Evolutionary conservation across 2,888 invertebrate species (phyloP).

Genomic region (Eupeodes luniger): DNA sequence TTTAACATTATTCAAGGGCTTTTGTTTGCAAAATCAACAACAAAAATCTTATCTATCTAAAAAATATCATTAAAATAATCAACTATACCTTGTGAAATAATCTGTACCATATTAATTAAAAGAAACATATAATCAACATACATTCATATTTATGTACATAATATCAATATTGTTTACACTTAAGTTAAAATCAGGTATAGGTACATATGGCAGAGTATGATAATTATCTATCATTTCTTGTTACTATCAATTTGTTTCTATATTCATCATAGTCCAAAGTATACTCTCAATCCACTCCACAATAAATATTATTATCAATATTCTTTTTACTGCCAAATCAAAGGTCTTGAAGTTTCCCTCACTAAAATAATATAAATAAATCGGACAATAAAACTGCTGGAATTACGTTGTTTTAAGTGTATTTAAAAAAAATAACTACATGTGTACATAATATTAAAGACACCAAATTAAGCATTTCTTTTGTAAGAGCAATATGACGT

Average conservation of each 20-base stretch:
- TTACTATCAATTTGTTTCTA: neutral
- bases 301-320: neutral
- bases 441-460: too few species aligned
- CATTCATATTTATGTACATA: too few species aligned
- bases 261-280: slow-evolving; percentile 19
- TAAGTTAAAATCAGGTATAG: neutral
- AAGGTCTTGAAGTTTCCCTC: neutral
- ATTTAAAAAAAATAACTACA: too few species aligned
- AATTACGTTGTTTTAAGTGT: too few species aligned
- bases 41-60: neutral
- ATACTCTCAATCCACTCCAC: neutral
- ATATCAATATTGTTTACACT: neutral
- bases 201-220: neutral
- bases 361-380: neutral
- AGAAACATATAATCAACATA: neutral
- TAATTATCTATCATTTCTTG: neutral
- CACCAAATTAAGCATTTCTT: too few species aligned
- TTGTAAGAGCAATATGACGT: too few species aligned
- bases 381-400: neutral
- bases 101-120: neutral
- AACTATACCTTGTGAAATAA: neutral
- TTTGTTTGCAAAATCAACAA: neutral
- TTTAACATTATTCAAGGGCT: neutral
- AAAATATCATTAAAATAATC: neutral
- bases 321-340: neutral